phyloP scores from a whole-genome alignment of 2,113 vertebrate genomes.

The Phyllostomus hastatus region DNA sequence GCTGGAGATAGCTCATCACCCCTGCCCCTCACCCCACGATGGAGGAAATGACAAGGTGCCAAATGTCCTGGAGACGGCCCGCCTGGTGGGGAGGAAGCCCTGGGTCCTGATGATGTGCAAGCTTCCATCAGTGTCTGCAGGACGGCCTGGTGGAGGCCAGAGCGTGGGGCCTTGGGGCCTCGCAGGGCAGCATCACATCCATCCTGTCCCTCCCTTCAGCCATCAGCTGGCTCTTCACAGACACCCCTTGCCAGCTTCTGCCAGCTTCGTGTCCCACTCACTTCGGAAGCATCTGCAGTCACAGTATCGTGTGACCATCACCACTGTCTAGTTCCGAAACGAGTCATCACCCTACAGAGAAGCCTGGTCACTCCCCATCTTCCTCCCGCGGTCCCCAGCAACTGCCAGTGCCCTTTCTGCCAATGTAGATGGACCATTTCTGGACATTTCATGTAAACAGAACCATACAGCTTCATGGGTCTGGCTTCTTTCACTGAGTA shows the following conservation, averaged over 20 bases:
- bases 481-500: not conserved
- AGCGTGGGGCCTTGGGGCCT: too few relatives aligned
- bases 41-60: not conserved
- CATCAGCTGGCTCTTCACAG: not conserved
- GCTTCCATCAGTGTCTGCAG: not conserved
- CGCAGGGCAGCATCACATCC: fast-evolving
- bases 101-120: not conserved
- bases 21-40: fast-evolving
- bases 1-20: not conserved
- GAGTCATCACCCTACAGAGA: not conserved
- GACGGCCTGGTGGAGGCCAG: not conserved
- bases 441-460: fast-evolving
- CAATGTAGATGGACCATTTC: not conserved
- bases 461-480: fast-evolving
- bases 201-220: not conserved
- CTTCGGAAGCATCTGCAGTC: not conserved
- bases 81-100: not conserved
- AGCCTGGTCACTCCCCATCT: not conserved
- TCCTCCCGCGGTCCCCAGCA: not conserved
- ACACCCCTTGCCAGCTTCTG: not conserved
- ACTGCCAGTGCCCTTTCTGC: not conserved
- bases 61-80: not conserved
- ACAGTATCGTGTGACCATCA: not conserved
- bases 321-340: not conserved
- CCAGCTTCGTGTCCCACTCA: fast-evolving